Evolutionary conservation across 1,140 invertebrate genomes (phyloP), one percentile per base, ranked within the genome.

Genomic region (Pogonomyrmex californicus): DNA sequence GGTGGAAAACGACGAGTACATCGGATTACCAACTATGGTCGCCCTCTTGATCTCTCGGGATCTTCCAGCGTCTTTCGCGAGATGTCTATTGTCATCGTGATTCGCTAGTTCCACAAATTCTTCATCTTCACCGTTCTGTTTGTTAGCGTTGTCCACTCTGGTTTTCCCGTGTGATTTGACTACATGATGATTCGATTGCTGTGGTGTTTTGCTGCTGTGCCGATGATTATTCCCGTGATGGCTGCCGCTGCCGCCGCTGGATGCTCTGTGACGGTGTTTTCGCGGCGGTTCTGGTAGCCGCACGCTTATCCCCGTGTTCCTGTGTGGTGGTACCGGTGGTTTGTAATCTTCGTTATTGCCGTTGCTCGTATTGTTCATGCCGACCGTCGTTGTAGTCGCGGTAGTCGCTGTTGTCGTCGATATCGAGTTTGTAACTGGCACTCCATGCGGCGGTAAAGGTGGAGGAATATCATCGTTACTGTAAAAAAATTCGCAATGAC

Each of bases 1-100:
- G 23, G 87, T 89, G 12, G 90, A 91, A 49, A 91, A 95, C 30
- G 95, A 95, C 75, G 96, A 97, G 95, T 97, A 98, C 97, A 98
- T 98, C 4, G 98, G 98, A 95, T 98, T 98, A 76, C 98, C 98
- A 17, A 98, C 97, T 90, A 98, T 97, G 49, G 97, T 98, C 38
- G 98, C 97, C 87, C 97, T 96, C 94, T 98, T 98, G 62, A 98
- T 96, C 94, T 97, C 97, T 5, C 96, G 93, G 17, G 91, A 91
- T 54, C 93, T 94, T 4, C 77, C 90, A 30, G 91, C 90, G 30
- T 94, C 93, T 44, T 88, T 66, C 30, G 93, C 88, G 56, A 90
- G 63, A 17, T 89, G 91, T 49, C 79, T 90, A 75, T 83, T 86
- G 10, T 91, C 92, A 60, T 90, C 93, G 79, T 83, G 91, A 85